Percentiles rank a stretch among this genome's conserved stretches.
Conservation (phyloP, 2,888 invertebrate genomes). For the Sinhomidia bicolor region DNA sequence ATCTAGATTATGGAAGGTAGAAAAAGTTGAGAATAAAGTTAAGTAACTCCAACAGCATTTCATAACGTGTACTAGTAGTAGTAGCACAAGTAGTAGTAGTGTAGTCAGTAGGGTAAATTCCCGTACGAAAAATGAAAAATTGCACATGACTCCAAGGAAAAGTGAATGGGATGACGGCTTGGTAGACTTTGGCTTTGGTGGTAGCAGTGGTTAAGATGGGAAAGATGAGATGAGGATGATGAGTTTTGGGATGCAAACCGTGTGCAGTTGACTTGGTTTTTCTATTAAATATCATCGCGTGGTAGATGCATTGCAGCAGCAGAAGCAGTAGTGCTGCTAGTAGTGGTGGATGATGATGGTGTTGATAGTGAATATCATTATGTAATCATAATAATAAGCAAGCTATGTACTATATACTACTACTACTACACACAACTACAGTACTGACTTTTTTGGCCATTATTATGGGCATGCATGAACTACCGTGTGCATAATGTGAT, state of each 20-base stretch:
- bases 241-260: conserved; percentile 50
- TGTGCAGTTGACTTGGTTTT: conserved; percentile 30
- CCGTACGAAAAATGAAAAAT: conserved; percentile 56
- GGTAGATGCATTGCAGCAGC: neutral
- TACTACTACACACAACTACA: neutral
- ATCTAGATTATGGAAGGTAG: conserved; percentile 41
- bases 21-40: conserved; percentile 28
- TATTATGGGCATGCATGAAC: neutral
- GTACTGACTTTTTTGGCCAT: neutral
- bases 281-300: neutral
- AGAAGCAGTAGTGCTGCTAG: no score
- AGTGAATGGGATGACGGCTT: conserved; percentile 5
- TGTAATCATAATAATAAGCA: conserved; percentile 12
- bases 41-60: conserved; percentile 39
- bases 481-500: neutral
- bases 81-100: no score
- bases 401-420: neutral
- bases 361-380: conserved; percentile 36
- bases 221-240: conserved; percentile 40
- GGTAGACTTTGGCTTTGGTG: neutral
- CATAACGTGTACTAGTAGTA: conserved; percentile 3
- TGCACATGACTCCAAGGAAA: conserved; percentile 36
- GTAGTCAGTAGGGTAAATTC: neutral
- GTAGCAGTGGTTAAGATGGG: conserved; percentile 10
- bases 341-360: neutral